Base-by-base conservation (phyloP, 2,888 invertebrate genomes). In the Macrophya alboannulata region DNA sequence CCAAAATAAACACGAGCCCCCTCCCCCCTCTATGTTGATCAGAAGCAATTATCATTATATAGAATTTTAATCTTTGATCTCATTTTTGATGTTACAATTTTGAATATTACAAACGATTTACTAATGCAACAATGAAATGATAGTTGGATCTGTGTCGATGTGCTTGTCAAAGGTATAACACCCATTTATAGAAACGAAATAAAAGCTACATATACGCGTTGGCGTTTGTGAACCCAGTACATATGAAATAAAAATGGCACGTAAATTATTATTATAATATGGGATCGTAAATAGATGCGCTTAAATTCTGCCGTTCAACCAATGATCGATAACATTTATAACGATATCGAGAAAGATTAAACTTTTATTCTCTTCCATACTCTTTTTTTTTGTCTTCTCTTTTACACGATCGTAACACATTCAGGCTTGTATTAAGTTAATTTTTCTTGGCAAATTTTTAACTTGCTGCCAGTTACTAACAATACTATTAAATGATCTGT, bases 271-370 rank as follows among this genome's bases (percentile, higher is more conserved):
- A 40, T 21, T 81, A 62, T 62, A 62, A 62, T 81, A 81, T 59
- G 43, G 15, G 43, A 76, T 43, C 76, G 48, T 21, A 43, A 12
- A 48, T 81, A 62, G 40, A 62, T 81, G 62, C 43, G 62, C 43
- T 81, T 25, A 1, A 62, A 81, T 43, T 81, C 62, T 45, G n/a
- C 79, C n/a, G 40, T 37, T 81, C 15, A 43, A 59, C 62, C 43
- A 62, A 62, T 81, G 43, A 62, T 81, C 15, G 81, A 81, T 81
- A 62, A 59, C 81, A 81, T 81, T 81, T 62, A 81, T 62, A 81
- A 81, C 6, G 40, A 62, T 81, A 81, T 62, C 43, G 81, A 62
- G 40, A 62, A 62, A 62, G 40, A 79, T 77, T 31, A 45, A 72
- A 72, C 72, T 40, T 72, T 40, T 74, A 48, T 74, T 45, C 10